These are phyloP conservation scores for Drosophila borborema DNA, from an alignment of 2,888 invertebrate species.

Conservation along the genomic window DNA sequence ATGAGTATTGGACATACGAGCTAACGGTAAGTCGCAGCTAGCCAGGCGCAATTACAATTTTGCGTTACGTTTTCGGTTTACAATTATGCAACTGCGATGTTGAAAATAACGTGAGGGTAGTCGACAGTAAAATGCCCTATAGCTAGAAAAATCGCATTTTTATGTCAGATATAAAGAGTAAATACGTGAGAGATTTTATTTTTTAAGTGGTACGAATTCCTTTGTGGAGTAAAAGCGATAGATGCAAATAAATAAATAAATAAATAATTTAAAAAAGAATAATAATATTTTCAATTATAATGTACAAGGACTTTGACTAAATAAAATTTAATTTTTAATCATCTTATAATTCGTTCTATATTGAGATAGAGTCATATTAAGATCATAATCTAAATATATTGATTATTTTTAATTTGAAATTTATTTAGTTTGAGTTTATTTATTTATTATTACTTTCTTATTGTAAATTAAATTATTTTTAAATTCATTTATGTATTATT, in stretches of 20 bases:
- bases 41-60: neutral
- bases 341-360: too few species aligned
- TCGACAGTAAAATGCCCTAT: neutral
- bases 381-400: too few species aligned
- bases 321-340: too few species aligned
- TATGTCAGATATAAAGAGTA: neutral
- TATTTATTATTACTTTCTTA: too few species aligned
- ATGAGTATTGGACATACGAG: neutral
- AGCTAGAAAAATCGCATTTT: neutral
- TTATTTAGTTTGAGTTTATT: too few species aligned
- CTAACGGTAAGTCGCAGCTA: constrained; percentile 5
- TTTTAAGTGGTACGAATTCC: neutral
- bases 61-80: neutral
- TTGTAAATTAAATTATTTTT: too few species aligned
- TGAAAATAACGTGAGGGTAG: neutral
- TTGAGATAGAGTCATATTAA: too few species aligned
- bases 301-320: neutral
- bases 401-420: too few species aligned
- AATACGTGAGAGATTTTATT: neutral
- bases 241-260: neutral
- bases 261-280: neutral
- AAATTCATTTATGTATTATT: too few species aligned
- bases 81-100: constrained; percentile 1
- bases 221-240: neutral
- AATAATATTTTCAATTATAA: neutral